phyloP scores from a whole-genome alignment of 2,797 vertebrate species.

The Liparis tanakae region DNA sequence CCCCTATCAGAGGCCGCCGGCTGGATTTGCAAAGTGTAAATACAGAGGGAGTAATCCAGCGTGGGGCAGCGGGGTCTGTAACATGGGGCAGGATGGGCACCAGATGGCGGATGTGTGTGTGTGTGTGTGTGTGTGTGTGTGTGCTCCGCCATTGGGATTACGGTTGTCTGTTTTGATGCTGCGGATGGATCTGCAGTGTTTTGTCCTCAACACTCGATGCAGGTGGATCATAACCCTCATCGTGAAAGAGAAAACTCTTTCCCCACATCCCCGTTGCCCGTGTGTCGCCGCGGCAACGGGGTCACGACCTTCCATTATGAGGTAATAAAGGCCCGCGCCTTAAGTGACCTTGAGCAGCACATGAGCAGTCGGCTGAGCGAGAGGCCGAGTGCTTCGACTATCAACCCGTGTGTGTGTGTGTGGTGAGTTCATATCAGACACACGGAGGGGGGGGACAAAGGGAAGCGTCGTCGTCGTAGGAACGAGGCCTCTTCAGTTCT shows the following conservation, averaged over 20 bases:
- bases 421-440: slow-evolving; percentile 33
- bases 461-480: slow-evolving; percentile 30
- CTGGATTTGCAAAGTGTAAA: slow-evolving; percentile 82
- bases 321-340: slow-evolving; percentile 16
- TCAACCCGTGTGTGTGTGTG: slow-evolving; percentile 3
- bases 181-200: slow-evolving; percentile 49
- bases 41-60: slow-evolving; percentile 78
- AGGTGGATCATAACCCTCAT: slow-evolving; percentile 43
- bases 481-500: slow-evolving; percentile 38
- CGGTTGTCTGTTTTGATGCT: slow-evolving; percentile 52
- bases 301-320: slow-evolving; percentile 27
- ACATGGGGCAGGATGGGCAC: slow-evolving; percentile 46
- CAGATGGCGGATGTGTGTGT: slow-evolving; percentile 64
- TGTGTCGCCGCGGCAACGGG: slow-evolving; percentile 5
- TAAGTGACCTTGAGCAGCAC: slow-evolving; percentile 34
- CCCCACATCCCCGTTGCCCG: not conserved
- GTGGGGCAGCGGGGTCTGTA: slow-evolving; percentile 49
- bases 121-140: slow-evolving; percentile 37
- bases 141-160: slow-evolving; percentile 68
- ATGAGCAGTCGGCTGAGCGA: slow-evolving; percentile 19
- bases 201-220: slow-evolving; percentile 45
- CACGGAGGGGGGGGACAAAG: slow-evolving; percentile 11
- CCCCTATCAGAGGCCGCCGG: slow-evolving; percentile 68
- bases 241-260: not conserved
- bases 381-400: slow-evolving; percentile 32